These are phyloP conservation scores for Siniperca undulata DNA, from an alignment of 2,797 vertebrate genomes.

Conservation along the genomic window DNA sequence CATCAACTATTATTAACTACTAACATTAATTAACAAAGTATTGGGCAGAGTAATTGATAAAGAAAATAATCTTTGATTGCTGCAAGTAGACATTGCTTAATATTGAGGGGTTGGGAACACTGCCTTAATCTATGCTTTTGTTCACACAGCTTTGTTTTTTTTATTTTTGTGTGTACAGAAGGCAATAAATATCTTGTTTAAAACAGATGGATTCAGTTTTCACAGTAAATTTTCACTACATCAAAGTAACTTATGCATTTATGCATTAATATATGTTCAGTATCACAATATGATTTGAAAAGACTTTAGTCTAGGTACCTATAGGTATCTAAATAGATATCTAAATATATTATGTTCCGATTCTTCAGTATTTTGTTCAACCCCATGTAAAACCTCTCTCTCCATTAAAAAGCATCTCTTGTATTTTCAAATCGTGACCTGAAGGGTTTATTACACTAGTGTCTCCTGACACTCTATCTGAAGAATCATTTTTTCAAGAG, in stretches of 20 bases:
- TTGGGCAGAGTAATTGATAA: neutral
- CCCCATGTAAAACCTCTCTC: neutral
- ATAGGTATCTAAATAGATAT: neutral
- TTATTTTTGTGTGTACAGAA: neutral
- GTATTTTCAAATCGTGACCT: slow-evolving; percentile 29
- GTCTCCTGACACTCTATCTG: slow-evolving; percentile 35
- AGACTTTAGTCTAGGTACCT: neutral
- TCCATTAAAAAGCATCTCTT: neutral
- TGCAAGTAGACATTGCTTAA: no score
- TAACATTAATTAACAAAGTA: neutral
- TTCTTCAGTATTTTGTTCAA: neutral
- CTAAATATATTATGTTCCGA: neutral
- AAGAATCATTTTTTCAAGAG: slow-evolving; percentile 1
- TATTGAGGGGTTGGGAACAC: neutral
- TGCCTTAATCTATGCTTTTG: neutral
- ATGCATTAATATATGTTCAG: neutral
- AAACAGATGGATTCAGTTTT: neutral
- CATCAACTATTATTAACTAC: neutral
- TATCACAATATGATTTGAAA: neutral
- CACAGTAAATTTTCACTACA: neutral
- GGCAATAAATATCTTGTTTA: no score
- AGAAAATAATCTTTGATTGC: neutral
- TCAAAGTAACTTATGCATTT: neutral
- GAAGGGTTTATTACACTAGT: slow-evolving; percentile 23
- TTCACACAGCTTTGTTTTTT: neutral